Conservation (phyloP, 2,113 vertebrate species). For the Dermatemys mawii region DNA sequence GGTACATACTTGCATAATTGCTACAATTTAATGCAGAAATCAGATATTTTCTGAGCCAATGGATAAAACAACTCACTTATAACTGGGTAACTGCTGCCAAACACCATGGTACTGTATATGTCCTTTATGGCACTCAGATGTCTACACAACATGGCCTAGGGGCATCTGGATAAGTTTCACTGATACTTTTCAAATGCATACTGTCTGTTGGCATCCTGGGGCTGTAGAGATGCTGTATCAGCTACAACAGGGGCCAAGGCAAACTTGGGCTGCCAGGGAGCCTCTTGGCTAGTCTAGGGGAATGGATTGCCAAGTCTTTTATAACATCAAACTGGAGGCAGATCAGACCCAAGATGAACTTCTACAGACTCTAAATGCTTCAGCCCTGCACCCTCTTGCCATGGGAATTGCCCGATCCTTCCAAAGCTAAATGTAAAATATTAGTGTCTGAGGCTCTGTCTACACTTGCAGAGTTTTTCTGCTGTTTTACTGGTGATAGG, state of each 20-base stretch:
- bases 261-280: conserved; percentile 12
- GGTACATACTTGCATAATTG: not conserved
- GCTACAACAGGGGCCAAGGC: conserved; percentile 1
- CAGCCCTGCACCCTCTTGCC: not conserved
- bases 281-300: not conserved
- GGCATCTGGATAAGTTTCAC: conserved; percentile 35
- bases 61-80: not conserved
- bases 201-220: rapidly evolving
- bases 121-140: conserved; percentile 8
- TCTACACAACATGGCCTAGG: conserved; percentile 14
- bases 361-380: not conserved
- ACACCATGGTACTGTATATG: not conserved
- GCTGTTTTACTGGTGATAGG: too few species aligned
- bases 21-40: not conserved
- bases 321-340: not conserved
- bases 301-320: conserved; percentile 4
- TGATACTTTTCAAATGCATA: conserved; percentile 15
- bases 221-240: not conserved
- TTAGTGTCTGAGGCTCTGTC: not conserved
- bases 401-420: not conserved
- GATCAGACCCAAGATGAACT: not conserved
- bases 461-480: too few species aligned
- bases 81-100: conserved; percentile 20
- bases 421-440: not conserved
- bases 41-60: not conserved